Evolutionary conservation across 2,797 vertebrate genomes (phyloP), one percentile per base, ranked within the genome.

Genomic region (Macropodus opercularis): DNA sequence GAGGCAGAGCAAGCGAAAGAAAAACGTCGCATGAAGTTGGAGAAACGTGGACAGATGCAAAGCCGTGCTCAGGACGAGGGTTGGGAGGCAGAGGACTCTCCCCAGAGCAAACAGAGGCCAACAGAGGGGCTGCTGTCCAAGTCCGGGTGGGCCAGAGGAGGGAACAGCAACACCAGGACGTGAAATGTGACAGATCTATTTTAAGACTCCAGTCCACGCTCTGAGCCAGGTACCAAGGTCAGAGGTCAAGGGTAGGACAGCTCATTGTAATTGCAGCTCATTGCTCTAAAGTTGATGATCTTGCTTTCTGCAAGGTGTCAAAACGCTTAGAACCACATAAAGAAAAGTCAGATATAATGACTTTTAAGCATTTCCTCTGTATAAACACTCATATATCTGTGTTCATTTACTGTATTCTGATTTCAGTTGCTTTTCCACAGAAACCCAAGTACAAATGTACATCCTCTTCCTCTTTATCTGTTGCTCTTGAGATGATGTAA

Each of bases 181-280:
- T 89, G 81, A 91, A 91, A 91, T 92, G 80, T 92, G 88, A 87
- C 90, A 87, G 84, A 87, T 90, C 79, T 91, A 91, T 92, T 91
- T 91, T 68, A 65, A 70, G 81, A 41, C 49, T 67, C 13, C 41
- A 34, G 69, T 71, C 75, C 77, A 72, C 60, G 36, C 80, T 85
- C 72, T 66, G 73, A 79, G 61, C 67, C 81, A 69, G 85, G 84
- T 89, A 85, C 82, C 80, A 86, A 71, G 77, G 77, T 78, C 62
- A 66, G 18, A 34, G 83, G 80, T 85, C 85, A 87, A 80, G 83
- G 70, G 70, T 63, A 79, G 74, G 73, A 74, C 77, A 79, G 66
- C 27, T 43, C 58, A 66, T 69, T 69, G 53, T 48, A 12, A 81
- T 10, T 79, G 63, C 31, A 63, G 55, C n/a, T n/a, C n/a, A n/a